Conservation (phyloP, 2,113 vertebrate species). For the Cichladusa arquata region DNA sequence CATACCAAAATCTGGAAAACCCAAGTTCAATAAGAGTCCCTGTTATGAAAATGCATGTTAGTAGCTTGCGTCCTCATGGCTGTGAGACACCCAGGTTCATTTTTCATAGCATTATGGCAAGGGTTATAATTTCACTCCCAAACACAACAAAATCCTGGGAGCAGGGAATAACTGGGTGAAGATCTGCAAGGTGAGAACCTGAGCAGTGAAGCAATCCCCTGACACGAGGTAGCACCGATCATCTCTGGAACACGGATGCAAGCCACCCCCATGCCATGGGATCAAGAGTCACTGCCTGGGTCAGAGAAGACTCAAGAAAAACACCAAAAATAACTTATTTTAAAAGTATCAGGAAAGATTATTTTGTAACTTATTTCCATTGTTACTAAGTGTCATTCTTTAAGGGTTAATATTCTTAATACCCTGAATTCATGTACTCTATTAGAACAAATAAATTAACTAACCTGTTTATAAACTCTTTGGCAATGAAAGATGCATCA, state of each 20-base stretch:
- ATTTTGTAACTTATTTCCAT: not conserved
- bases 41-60: not conserved
- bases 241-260: not conserved
- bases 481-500: not conserved
- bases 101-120: not conserved
- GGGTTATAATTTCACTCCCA: not conserved
- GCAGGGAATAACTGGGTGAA: not conserved
- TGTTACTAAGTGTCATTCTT: not conserved
- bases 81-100: not conserved
- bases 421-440: not conserved
- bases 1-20: not conserved
- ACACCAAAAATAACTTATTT: not conserved
- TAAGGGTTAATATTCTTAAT: not conserved
- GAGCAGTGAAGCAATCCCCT: not conserved
- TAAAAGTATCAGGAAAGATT: not conserved
- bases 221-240: not conserved
- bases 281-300: not conserved
- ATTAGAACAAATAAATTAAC: not conserved
- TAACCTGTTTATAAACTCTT: not conserved
- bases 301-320: not conserved
- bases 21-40: not conserved
- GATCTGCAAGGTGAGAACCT: not conserved
- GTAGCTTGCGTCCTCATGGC: not conserved
- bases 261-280: accelerated
- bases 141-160: not conserved